Percentiles rank a stretch among this genome's conserved stretches.
Evolutionary conservation across 2,888 invertebrate species (phyloP).

Genomic region (Dilophus febrilis): DNA sequence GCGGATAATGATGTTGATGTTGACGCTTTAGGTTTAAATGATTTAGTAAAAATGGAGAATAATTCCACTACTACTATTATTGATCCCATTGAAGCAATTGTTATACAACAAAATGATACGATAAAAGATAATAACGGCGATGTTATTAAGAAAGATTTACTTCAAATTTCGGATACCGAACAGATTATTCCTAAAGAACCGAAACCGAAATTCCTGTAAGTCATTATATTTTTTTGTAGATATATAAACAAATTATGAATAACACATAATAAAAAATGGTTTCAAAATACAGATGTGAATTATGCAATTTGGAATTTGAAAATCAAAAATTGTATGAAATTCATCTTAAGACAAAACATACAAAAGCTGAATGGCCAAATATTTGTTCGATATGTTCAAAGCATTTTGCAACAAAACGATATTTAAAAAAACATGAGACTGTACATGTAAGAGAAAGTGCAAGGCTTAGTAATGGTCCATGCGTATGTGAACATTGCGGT

Average conservation of each 20-base stretch:
- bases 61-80: no score
- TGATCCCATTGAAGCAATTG: no score
- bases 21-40: no score
- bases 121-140: no score
- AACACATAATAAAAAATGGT: not conserved
- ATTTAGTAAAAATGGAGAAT: no score
- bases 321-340: conserved; percentile 4
- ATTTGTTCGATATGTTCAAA: conserved; percentile 10
- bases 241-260: not conserved
- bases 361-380: conserved; percentile 3
- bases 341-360: conserved; percentile 7
- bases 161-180: no score
- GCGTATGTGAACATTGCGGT: conserved; percentile 32
- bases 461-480: conserved; percentile 23
- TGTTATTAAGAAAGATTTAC: no score
- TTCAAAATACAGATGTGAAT: conserved; percentile 5
- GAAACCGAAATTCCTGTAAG: no score
- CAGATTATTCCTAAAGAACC: no score
- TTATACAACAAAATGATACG: no score
- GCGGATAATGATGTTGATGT: no score
- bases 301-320: conserved; percentile 7
- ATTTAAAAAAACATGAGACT: conserved; percentile 13
- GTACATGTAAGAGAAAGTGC: conserved; percentile 16
- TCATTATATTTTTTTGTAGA: no score
- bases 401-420: conserved; percentile 10